A percentile compares a stretch with the other conserved stretches of the same genome.
Conservation (phyloP, 2,113 vertebrate species). For the Edolisoma coerulescens region DNA sequence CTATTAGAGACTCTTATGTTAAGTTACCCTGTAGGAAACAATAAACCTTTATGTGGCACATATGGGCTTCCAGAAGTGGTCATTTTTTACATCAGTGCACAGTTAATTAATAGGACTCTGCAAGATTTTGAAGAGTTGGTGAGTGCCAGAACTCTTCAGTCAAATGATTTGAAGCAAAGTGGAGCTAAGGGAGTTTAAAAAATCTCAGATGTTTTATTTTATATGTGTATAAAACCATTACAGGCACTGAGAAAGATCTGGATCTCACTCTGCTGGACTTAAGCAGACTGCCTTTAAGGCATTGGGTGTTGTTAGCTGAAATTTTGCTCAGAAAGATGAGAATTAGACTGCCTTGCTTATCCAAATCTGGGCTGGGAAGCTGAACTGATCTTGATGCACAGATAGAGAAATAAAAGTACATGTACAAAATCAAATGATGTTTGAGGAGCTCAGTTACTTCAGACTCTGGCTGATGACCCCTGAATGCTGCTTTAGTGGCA, state of each 20-base stretch:
- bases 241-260: not conserved
- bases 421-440: not conserved
- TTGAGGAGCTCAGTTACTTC: not conserved
- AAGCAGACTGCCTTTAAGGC: not conserved
- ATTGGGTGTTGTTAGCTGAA: not conserved
- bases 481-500: not conserved
- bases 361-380: not conserved
- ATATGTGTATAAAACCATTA: not conserved
- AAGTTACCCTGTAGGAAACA: not conserved
- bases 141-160: not conserved
- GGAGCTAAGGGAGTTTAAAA: not conserved
- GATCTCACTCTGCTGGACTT: not conserved
- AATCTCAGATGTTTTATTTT: not conserved
- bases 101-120: not conserved
- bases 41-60: not conserved
- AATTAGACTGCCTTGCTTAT: not conserved
- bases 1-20: not conserved
- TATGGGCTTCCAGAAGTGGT: not conserved
- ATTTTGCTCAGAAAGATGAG: not conserved
- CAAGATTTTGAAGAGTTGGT: not conserved
- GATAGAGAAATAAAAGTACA: not conserved
- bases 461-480: not conserved
- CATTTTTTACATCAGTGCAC: not conserved
- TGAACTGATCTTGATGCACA: not conserved
- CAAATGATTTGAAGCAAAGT: not conserved